These are phyloP conservation scores for Urechis unicinctus DNA, from an alignment of 2,888 invertebrate genomes.

Conservation along the genomic window DNA sequence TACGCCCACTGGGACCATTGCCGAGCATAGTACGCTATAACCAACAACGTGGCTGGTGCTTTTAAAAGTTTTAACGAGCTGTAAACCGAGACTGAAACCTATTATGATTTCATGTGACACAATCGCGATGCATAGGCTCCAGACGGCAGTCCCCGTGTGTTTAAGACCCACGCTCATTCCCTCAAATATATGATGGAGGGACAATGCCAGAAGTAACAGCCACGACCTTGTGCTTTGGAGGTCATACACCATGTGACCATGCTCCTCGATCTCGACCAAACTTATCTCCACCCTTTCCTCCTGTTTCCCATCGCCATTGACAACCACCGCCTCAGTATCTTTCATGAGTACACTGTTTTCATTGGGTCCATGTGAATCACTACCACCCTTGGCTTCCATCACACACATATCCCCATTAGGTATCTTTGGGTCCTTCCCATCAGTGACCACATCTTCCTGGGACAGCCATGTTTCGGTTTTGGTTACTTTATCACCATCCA, in stretches of 20 bases:
- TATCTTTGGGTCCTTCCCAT: neutral
- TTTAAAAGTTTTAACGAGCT: constrained; percentile 35
- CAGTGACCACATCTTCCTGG: too few species aligned
- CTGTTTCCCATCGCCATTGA: neutral
- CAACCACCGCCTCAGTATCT: neutral
- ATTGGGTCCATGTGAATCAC: too few species aligned
- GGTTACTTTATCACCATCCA: neutral
- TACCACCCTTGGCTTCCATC: neutral
- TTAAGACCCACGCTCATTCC: constrained; percentile 55
- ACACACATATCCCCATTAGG: neutral
- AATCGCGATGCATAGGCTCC: constrained; percentile 50
- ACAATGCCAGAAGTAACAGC: constrained; percentile 53
- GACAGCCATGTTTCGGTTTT: neutral
- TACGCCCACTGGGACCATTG: constrained; percentile 55
- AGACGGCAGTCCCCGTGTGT: constrained; percentile 18
- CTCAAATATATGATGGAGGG: constrained; percentile 56
- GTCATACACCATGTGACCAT: neutral
- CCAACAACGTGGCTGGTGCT: constrained; percentile 51
- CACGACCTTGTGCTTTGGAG: constrained; percentile 34
- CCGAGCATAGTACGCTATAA: constrained; percentile 25
- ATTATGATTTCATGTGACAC: constrained; percentile 53
- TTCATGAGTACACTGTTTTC: neutral
- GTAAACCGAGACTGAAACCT: constrained; percentile 55
- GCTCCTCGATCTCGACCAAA: neutral
- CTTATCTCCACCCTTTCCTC: neutral